These are phyloP conservation scores for Ellobius talpinus DNA, from an alignment of 2,113 vertebrate species.

Conservation along the genomic window DNA sequence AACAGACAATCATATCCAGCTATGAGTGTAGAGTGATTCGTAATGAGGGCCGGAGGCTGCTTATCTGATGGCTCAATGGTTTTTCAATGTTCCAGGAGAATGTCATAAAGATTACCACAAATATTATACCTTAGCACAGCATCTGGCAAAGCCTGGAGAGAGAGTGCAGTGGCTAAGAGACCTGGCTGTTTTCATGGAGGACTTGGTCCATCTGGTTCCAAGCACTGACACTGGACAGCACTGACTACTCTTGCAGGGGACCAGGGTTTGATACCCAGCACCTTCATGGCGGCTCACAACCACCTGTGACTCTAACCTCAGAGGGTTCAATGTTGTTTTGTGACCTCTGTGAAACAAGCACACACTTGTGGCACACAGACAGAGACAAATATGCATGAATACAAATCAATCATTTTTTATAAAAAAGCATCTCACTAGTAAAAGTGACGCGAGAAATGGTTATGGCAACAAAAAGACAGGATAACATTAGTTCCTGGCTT, in stretches of 20 bases:
- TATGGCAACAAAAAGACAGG: background rate
- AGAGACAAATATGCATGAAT: background rate
- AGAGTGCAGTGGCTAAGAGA: too few relatives aligned
- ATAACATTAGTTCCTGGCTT: background rate
- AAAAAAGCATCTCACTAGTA: background rate
- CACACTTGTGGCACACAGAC: background rate
- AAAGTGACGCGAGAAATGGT: background rate
- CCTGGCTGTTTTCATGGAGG: background rate
- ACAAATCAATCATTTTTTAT: background rate
- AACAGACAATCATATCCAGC: background rate
- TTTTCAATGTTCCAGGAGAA: background rate
- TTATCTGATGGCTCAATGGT: background rate
- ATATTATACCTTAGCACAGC: background rate
- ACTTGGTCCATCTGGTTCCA: background rate
- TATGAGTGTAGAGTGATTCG: background rate
- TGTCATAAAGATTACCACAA: background rate
- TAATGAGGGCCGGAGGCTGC: background rate
- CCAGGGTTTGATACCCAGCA: background rate
- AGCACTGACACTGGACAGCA: background rate
- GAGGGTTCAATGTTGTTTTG: background rate
- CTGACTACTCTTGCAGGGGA: background rate
- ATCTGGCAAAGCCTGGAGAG: background rate
- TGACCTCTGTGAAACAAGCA: background rate
- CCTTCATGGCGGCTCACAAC: background rate
- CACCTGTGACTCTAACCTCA: background rate